phyloP scores from a whole-genome alignment of 2,113 vertebrate genomes.

The Protobothrops flavoviridis region DNA sequence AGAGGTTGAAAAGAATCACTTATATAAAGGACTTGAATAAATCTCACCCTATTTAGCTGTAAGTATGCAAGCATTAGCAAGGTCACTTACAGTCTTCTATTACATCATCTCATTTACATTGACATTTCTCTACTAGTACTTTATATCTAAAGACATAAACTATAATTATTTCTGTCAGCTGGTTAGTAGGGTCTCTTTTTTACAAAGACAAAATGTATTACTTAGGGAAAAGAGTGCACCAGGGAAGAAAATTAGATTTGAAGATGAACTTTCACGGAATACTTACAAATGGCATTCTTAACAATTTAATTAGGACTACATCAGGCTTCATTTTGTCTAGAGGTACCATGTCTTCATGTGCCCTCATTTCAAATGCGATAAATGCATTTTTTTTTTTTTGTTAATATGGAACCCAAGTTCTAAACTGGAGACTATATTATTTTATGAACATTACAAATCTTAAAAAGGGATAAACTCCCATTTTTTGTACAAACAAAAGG shows the following conservation, averaged over 20 bases:
- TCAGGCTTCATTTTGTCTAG: not conserved
- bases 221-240: not conserved
- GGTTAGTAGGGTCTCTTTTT: constrained; percentile 1
- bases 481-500: not conserved
- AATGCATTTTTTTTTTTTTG: not conserved
- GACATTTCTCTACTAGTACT: constrained; percentile 19
- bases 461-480: not conserved
- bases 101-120: constrained; percentile 36
- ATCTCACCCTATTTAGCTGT: constrained; percentile 1
- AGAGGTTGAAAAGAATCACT: not conserved
- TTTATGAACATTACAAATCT: not conserved
- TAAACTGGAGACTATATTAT: not conserved
- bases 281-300: constrained; percentile 9
- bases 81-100: constrained; percentile 14
- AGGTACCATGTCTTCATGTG: not conserved
- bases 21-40: not conserved
- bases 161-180: constrained; percentile 5
- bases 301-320: not conserved
- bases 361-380: not conserved
- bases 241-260: constrained; percentile 26
- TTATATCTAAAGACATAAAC: constrained; percentile 27
- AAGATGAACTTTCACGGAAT: constrained; percentile 20
- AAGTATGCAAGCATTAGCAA: not conserved
- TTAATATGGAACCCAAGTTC: not conserved
- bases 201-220: constrained; percentile 23